A percentile compares a stretch with the other conserved stretches of the same genome.
These are phyloP conservation scores for Drosophila emarginata DNA, from an alignment of 2,888 invertebrate genomes.

Conservation along the genomic window DNA sequence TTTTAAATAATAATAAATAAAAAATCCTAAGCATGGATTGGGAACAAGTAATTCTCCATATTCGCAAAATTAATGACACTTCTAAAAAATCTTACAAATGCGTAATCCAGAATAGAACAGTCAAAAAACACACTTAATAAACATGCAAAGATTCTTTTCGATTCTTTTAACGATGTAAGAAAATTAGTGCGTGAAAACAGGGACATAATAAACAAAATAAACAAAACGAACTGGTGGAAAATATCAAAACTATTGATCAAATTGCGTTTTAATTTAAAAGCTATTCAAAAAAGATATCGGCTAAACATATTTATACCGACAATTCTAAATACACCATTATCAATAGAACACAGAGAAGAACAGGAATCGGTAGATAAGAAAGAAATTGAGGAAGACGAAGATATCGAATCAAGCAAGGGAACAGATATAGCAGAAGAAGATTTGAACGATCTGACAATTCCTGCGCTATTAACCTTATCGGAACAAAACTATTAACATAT, in stretches of 20 bases:
- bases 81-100: conserved; percentile 2
- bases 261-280: conserved; percentile 2
- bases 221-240: neutral
- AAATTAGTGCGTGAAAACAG: neutral
- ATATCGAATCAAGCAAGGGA: neutral
- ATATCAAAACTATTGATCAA: neutral
- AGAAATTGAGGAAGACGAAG: neutral
- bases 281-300: neutral
- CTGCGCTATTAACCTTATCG: neutral
- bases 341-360: neutral
- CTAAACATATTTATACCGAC: neutral
- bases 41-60: neutral
- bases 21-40: neutral
- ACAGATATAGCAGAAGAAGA: conserved; percentile 1
- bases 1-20: too few species aligned
- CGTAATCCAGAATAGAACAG: neutral
- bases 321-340: conserved; percentile 5
- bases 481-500: too few species aligned
- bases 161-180: conserved; percentile 1
- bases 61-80: neutral
- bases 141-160: conserved; percentile 6
- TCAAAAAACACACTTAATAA: conserved; percentile 4
- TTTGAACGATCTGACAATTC: conserved; percentile 6
- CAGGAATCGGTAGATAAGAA: neutral
- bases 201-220: neutral